A percentile compares a stretch with the other conserved stretches of the same genome.
Conservation (phyloP, 2,797 vertebrate species). For the Notoglanidium macrostoma region DNA sequence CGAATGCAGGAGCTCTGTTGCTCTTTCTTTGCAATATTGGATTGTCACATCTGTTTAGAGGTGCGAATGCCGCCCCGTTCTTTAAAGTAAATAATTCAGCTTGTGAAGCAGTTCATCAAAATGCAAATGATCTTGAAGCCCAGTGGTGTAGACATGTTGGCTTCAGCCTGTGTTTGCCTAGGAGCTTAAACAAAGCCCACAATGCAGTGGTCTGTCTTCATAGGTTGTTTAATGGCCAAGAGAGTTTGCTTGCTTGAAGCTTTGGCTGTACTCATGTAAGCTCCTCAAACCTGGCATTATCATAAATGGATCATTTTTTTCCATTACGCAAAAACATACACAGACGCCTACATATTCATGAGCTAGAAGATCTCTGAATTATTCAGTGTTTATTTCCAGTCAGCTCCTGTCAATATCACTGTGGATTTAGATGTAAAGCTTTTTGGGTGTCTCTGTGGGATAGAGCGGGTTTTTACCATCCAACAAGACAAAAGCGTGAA, state of each 20-base stretch:
- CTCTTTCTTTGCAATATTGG: conserved; percentile 5
- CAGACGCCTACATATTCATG: conserved; percentile 63
- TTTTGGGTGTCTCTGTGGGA: not conserved
- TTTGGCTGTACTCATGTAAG: conserved; percentile 20
- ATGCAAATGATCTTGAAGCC: conserved; percentile 44
- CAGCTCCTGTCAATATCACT: conserved; percentile 50
- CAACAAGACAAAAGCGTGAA: conserved; percentile 1
- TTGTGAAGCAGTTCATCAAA: conserved; percentile 44
- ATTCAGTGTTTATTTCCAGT: conserved; percentile 77
- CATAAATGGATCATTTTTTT: conserved; percentile 53
- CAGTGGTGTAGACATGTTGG: conserved; percentile 28
- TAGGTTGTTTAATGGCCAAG: conserved; percentile 30
- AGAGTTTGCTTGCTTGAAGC: conserved; percentile 27
- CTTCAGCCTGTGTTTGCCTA: conserved; percentile 13
- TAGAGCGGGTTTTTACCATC: not conserved
- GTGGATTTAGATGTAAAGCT: conserved; percentile 58
- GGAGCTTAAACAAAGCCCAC: conserved; percentile 15
- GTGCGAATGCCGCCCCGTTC: not conserved
- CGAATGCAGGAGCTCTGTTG: not conserved
- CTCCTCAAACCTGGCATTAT: conserved; percentile 35
- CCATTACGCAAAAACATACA: conserved; percentile 44
- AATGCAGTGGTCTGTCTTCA: not conserved
- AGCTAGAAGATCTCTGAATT: conserved; percentile 65
- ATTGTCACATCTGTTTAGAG: conserved; percentile 29
- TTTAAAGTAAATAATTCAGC: conserved; percentile 43